Percentiles rank a stretch among this genome's conserved stretches.
phyloP scores from a whole-genome alignment of 2,888 invertebrate species.

The Encarsia formosa region DNA sequence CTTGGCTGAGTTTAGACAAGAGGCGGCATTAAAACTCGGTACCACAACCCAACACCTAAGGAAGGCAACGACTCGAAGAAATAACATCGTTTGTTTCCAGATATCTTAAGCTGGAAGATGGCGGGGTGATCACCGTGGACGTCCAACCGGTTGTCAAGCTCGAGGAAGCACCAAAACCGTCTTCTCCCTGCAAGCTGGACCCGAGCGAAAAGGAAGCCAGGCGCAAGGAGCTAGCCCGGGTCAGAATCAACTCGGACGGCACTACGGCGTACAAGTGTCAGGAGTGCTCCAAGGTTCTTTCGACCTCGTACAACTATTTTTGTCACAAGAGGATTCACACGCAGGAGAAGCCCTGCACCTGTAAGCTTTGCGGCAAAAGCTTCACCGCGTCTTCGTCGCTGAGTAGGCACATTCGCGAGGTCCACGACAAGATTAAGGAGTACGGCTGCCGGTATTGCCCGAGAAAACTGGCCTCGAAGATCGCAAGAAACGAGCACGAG shows the following conservation, averaged over 20 bases:
- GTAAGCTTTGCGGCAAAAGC: conserved; percentile 49
- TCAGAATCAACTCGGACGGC: conserved; percentile 46
- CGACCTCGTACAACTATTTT: conserved; percentile 59
- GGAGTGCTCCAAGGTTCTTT: conserved; percentile 58
- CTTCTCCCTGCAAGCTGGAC: too few relatives aligned
- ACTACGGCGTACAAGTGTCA: conserved; percentile 56
- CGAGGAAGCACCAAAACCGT: too few relatives aligned
- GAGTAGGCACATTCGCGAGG: conserved; percentile 40
- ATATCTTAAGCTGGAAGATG: conserved; percentile 16
- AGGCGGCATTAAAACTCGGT: not conserved
- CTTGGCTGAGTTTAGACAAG: too few relatives aligned
- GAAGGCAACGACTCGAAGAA: conserved; percentile 21
- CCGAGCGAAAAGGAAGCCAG: not conserved
- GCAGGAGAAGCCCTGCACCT: conserved; percentile 47
- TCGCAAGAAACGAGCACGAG: conserved; percentile 41
- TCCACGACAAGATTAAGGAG: conserved; percentile 39
- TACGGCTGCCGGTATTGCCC: conserved; percentile 42
- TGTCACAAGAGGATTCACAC: conserved; percentile 35
- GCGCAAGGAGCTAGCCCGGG: not conserved
- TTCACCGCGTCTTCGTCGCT: conserved; percentile 42
- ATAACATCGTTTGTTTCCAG: conserved; percentile 27
- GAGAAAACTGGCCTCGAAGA: conserved; percentile 37
- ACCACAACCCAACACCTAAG: conserved; percentile 2
- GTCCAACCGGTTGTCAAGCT: too few relatives aligned
- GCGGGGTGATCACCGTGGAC: too few relatives aligned